A percentile compares a stretch with the other conserved stretches of the same genome.
Evolutionary conservation across 2,113 vertebrate genomes (phyloP).

Genomic region (Platycercus adscitus): DNA sequence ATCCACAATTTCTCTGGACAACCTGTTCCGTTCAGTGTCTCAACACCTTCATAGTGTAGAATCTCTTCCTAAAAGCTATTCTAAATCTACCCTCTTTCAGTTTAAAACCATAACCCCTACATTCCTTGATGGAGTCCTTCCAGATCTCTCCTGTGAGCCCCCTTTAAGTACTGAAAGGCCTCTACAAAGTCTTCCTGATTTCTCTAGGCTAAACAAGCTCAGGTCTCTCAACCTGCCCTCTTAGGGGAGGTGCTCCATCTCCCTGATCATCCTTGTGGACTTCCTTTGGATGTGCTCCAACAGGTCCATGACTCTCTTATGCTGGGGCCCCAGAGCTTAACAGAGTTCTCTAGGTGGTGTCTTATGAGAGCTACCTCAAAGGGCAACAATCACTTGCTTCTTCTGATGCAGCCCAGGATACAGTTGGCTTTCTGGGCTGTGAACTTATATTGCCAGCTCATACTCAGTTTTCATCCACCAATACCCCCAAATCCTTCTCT

Average conservation of each 20-base stretch:
- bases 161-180: not conserved
- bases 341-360: not conserved
- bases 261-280: fast-evolving
- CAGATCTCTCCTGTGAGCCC: not conserved
- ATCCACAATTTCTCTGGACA: not conserved
- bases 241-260: not conserved
- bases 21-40: too few relatives aligned
- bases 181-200: not conserved
- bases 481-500: not conserved
- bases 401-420: not conserved
- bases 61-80: not conserved
- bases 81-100: not conserved
- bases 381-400: not conserved
- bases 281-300: not conserved
- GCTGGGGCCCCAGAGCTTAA: not conserved
- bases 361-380: not conserved
- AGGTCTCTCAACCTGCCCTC: not conserved
- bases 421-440: not conserved
- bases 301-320: not conserved
- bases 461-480: not conserved
- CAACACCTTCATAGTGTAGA: not conserved
- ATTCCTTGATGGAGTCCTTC: not conserved
- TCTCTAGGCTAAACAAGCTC: not conserved
- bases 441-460: fast-evolving
- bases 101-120: fast-evolving